Evolutionary conservation across 2,888 invertebrate species (phyloP).

Genomic region (Plagodis dolabraria): DNA sequence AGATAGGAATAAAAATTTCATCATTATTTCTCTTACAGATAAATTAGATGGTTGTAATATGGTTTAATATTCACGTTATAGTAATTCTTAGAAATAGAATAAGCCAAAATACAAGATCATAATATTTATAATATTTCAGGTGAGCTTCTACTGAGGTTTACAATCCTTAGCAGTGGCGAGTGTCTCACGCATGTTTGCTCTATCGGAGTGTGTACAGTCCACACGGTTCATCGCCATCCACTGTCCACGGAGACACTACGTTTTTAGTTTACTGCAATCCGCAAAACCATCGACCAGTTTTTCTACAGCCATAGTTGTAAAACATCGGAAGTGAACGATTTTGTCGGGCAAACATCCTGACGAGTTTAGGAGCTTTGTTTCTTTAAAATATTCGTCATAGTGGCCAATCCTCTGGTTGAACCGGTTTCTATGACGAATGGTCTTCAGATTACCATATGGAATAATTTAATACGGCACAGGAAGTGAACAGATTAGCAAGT

Average conservation of each 20-base stretch:
- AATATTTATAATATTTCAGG: no score
- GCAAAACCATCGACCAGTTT: conserved; percentile 60
- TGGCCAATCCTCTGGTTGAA: conserved; percentile 16
- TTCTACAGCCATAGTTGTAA: conserved; percentile 47
- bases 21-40: not conserved
- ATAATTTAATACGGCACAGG: conserved; percentile 25
- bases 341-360: conserved; percentile 56
- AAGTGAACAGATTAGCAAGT: conserved; percentile 22
- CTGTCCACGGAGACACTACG: conserved; percentile 37
- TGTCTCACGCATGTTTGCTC: conserved; percentile 70
- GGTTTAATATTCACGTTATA: no score
- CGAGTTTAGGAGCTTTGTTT: conserved; percentile 23
- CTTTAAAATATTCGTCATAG: conserved; percentile 17
- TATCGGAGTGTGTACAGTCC: conserved; percentile 37
- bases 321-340: conserved; percentile 57
- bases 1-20: not conserved
- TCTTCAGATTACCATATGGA: conserved; percentile 12
- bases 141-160: not conserved
- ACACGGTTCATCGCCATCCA: conserved; percentile 60
- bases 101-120: no score
- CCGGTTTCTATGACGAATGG: conserved; percentile 20
- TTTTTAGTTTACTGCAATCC: conserved; percentile 55
- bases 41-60: not conserved
- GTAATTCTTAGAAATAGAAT: no score
- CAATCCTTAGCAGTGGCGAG: conserved; percentile 47